Percentiles rank a stretch among this genome's conserved stretches.
Conservation (phyloP, 2,888 invertebrate species). For the Drosophila algonquin region DNA sequence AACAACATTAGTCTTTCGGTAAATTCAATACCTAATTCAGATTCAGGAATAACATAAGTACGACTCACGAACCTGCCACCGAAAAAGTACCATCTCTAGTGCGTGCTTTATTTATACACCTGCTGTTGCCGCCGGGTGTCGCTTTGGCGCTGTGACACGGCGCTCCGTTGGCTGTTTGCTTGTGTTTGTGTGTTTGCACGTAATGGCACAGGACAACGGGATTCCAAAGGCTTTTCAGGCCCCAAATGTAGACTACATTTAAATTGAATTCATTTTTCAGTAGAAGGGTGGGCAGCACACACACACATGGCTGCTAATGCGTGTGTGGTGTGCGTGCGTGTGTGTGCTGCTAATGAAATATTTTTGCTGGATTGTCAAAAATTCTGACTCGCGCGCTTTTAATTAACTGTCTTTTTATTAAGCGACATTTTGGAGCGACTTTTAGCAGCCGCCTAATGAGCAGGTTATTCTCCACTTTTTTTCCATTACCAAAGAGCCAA, state of each 20-base stretch:
- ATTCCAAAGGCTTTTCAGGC: slow-evolving; percentile 10
- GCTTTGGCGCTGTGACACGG: neutral
- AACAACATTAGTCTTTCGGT: too few species aligned
- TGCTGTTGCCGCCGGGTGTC: neutral
- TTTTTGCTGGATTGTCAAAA: slow-evolving; percentile 40
- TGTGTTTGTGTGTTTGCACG: neutral
- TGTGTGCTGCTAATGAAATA: slow-evolving; percentile 35
- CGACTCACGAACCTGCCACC: too few species aligned
- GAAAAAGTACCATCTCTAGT: neutral
- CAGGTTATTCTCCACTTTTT: slow-evolving; percentile 2
- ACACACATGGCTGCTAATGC: slow-evolving; percentile 6
- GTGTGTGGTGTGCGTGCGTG: neutral
- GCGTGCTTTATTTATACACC: neutral
- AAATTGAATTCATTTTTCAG: slow-evolving; percentile 31
- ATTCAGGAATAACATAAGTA: too few species aligned
- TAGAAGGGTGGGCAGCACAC: neutral
- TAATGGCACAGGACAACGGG: slow-evolving; percentile 8
- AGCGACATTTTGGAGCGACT: slow-evolving; percentile 30
- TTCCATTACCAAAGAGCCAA: slow-evolving; percentile 19
- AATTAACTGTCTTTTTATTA: slow-evolving; percentile 47
- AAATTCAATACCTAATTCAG: too few species aligned
- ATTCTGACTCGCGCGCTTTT: slow-evolving; percentile 29
- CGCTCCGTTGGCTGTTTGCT: neutral
- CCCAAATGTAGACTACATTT: slow-evolving; percentile 22
- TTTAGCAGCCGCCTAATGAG: slow-evolving; percentile 17